phyloP scores from a whole-genome alignment of 2,888 invertebrate genomes.

The Choreutis nemorana region DNA sequence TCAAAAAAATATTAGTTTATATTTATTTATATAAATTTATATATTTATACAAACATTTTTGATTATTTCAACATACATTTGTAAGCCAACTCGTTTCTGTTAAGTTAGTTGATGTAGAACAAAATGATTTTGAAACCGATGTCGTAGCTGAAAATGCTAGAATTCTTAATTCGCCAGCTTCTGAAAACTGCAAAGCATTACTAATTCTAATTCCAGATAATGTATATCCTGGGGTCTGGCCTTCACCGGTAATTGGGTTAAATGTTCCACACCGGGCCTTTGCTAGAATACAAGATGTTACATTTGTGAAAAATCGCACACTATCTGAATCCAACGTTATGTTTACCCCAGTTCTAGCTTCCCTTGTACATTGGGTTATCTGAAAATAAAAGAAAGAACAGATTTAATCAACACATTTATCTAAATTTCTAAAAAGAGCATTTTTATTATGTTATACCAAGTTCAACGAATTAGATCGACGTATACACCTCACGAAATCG shows the following conservation, averaged over 20 bases:
- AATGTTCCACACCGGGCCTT: conserved; percentile 67
- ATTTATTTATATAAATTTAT: too few species aligned
- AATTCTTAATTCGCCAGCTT: conserved; percentile 60
- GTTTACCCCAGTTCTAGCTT: conserved; percentile 56
- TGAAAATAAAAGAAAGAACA: conserved; percentile 24
- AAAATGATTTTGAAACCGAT: conserved; percentile 60
- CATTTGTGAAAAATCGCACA: conserved; percentile 66
- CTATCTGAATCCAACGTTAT: conserved; percentile 56
- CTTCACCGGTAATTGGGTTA: conserved; percentile 72
- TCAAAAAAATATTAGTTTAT: too few species aligned
- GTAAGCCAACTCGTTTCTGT: conserved; percentile 60
- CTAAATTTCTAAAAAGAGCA: conserved; percentile 1
- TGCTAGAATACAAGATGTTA: conserved; percentile 72
- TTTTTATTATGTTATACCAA: conserved; percentile 39
- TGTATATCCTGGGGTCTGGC: conserved; percentile 60
- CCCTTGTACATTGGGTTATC: conserved; percentile 62
- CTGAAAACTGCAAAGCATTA: conserved; percentile 66
- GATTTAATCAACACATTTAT: not conserved
- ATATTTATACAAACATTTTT: too few species aligned
- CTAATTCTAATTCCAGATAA: conserved; percentile 40
- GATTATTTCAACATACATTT: conserved; percentile 43
- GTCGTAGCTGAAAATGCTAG: conserved; percentile 60
- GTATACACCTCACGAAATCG: conserved; percentile 67
- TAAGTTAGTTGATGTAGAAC: conserved; percentile 54
- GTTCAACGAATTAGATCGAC: conserved; percentile 62